Evolutionary conservation across 2,797 vertebrate genomes (phyloP), one percentile per base, ranked within the genome.

Genomic region (Chelmon rostratus): DNA sequence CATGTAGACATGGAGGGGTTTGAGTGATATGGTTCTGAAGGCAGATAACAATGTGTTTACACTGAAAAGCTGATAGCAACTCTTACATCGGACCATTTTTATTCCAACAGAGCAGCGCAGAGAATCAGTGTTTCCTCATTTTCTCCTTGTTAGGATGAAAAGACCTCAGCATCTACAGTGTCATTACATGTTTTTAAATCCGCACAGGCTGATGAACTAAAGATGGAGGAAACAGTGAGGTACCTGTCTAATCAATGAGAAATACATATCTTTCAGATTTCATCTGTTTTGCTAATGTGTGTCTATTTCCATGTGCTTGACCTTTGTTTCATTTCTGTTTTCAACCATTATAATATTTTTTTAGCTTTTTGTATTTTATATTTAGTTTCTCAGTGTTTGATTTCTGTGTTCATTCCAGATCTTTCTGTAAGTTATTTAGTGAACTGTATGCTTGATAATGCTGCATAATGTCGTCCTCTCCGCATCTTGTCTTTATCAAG

Each of bases 1-100:
- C 66, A 59, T 46, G 63, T 28, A 72, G 56, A 67, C 64, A 53
- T n/a, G 35, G 35, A 8, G 46, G 21, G n/a, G 33, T 52, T 56
- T 59, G 53, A 89, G 23, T 13, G 16, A 79, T 74, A 61, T 18
- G 11, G 16, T 23, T 77, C 18, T 42, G 63, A 76, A 75, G 78
- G 66, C 76, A 38, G 65, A 75, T 69, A 65, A 2, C 21, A 19
- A 15, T 23, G 31, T 46, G 52, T 79, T 62, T 35, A 62, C 15
- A 49, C 23, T 47, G 42, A 57, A 47, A 49, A 1, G 28, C 46
- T 50, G 65, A 68, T 50, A 8, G 42, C 21, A 15, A 63, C 44
- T 21, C 66, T 16, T 15, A 42, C 8, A n/a, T 75, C 21, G 33
- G 8, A 65, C 8, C 1, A 9, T 23, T 57, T 52, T 44, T 16